Evolutionary conservation across 92 coral and sea anemone genomes (phyloP).

Genomic region (Nematostella vectensis): DNA sequence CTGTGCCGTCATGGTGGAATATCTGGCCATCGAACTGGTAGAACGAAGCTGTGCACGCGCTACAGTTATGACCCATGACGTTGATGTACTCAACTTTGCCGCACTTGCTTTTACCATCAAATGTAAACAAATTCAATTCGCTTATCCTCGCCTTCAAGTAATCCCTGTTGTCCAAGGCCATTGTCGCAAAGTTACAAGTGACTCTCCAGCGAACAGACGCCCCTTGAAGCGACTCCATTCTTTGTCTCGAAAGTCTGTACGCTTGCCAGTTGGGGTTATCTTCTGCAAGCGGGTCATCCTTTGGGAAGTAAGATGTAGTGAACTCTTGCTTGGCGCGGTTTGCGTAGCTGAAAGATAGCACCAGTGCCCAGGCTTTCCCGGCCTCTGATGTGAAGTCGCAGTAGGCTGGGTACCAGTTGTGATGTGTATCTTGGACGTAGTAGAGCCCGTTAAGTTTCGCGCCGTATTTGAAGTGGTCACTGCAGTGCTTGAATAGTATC

Average conservation of each 20-base stretch:
- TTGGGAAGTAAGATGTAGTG: background rate
- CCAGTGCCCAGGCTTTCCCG: slow-evolving; percentile 60
- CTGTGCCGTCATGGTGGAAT: too few relatives aligned
- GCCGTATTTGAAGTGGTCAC: slow-evolving; percentile 22
- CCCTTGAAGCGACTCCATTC: slow-evolving; percentile 34
- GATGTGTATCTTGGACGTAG: slow-evolving; percentile 21
- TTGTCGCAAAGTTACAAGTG: slow-evolving; percentile 52
- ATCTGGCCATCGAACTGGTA: too few relatives aligned
- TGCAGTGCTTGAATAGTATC: too few relatives aligned
- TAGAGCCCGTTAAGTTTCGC: slow-evolving; percentile 22
- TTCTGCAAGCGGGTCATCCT: slow-evolving; percentile 28
- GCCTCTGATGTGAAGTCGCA: slow-evolving; percentile 53
- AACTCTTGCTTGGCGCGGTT: slow-evolving; percentile 8
- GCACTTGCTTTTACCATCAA: background rate
- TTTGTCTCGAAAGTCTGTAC: slow-evolving; percentile 35
- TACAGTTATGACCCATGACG: slow-evolving; percentile 26
- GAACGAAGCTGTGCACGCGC: too few relatives aligned
- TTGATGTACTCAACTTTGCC: slow-evolving; percentile 9
- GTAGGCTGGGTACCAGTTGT: slow-evolving; percentile 32
- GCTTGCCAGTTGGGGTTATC: slow-evolving; percentile 45
- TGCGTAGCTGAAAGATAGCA: slow-evolving; percentile 32
- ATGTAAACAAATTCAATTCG: slow-evolving; percentile 14
- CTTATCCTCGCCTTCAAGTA: slow-evolving; percentile 41
- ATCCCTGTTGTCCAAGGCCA: slow-evolving; percentile 48
- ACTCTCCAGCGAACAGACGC: slow-evolving; percentile 67